These are phyloP conservation scores for Drosophila emarginata DNA, from an alignment of 2,888 invertebrate genomes.

Conservation along the genomic window DNA sequence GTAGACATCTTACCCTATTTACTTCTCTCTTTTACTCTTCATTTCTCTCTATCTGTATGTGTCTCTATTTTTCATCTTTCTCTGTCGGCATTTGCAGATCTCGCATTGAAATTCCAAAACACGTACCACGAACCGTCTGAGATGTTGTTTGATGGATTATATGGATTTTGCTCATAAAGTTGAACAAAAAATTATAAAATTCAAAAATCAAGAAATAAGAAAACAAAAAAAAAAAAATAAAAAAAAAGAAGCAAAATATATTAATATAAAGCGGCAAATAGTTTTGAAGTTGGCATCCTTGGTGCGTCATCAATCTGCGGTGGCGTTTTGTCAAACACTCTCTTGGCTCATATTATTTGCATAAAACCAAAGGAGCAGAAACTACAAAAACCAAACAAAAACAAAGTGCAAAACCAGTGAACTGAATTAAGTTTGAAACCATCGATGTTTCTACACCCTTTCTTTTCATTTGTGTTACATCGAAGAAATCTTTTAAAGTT, in stretches of 20 bases:
- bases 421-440: too few relatives aligned
- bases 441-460: too few relatives aligned
- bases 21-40: neutral
- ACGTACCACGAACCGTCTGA: slow-evolving; percentile 78
- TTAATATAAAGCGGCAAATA: slow-evolving; percentile 35
- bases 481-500: too few relatives aligned
- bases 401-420: too few relatives aligned
- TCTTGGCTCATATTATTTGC: slow-evolving; percentile 51
- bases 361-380: slow-evolving; percentile 43
- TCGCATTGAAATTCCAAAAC: slow-evolving; percentile 78
- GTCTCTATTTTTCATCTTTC: neutral
- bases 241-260: slow-evolving; percentile 7
- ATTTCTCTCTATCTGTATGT: neutral
- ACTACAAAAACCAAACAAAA: slow-evolving; percentile 7
- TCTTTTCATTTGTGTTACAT: too few relatives aligned
- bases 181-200: slow-evolving; percentile 2
- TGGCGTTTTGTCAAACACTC: slow-evolving; percentile 71
- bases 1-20: neutral
- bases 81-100: slow-evolving; percentile 53
- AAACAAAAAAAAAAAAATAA: neutral
- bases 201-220: slow-evolving; percentile 25
- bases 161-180: slow-evolving; percentile 80
- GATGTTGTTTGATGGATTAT: slow-evolving; percentile 79
- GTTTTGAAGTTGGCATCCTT: slow-evolving; percentile 37
- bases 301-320: slow-evolving; percentile 71